Evolutionary conservation across 2,113 vertebrate genomes (phyloP), one percentile per base, ranked within the genome.

Genomic region (Condylura cristata): DNA sequence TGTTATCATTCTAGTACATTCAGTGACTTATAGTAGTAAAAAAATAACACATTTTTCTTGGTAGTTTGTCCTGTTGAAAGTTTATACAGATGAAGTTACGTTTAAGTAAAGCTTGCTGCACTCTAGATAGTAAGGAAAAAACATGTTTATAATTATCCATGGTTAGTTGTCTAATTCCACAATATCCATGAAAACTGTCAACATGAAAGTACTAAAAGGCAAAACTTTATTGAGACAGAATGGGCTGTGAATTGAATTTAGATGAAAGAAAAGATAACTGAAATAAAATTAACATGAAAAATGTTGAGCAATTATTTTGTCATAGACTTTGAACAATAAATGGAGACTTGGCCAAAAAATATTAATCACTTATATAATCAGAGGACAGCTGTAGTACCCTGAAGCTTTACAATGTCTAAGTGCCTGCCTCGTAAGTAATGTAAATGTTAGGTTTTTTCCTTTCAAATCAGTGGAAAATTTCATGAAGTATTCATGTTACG

Each of bases 271-370:
- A 93, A 92, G 10, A 89, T 53, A 53, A 86, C 7, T 86, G 48
- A 80, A 90, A 65, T 90, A 88, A 91, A 84, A 74, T 78, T 53
- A 84, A 83, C 34, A 56, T 58, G 58, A 71, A 75, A 70, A 92
- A 79, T 66, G 6, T 20, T 82, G 48, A 79, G 37, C 26, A 46
- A 90, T 92, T 86, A 92, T 58, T 87, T 68, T 89, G 28, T 92
- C 65, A n/a, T 3, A 78, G 46, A 51, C 34, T 58, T 86, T 68
- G 41, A 90, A 10, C 5, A 83, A 78, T 86, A 81, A 79, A 68
- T 22, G 6, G 91, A 76, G 32, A 34, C 22, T 32, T 9, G 90
- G 56, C 26, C 11, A 63, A 30, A 82, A 95, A 94, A 76, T 60
- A 93, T 58, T 91, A 92, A 74, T 86, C 48, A 79, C 41, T 46